A percentile compares a stretch with the other conserved stretches of the same genome.
These are phyloP conservation scores for Morbakka virulenta DNA, from an alignment of 30 jellyfish, hydroid and myxozoan species.

Conservation along the genomic window DNA sequence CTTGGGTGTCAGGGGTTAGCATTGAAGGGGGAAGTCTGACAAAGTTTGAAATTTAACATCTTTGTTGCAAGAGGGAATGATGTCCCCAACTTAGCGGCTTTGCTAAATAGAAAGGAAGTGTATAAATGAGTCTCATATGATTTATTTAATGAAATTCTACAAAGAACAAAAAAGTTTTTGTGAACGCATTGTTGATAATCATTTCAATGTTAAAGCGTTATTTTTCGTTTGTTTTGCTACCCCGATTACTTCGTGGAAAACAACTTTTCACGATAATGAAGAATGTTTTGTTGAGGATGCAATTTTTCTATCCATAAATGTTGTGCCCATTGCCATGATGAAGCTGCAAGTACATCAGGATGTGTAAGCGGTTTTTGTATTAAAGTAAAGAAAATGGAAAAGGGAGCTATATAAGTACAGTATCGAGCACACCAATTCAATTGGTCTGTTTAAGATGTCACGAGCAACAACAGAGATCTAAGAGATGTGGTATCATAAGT, in stretches of 20 bases:
- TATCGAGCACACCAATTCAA: no score
- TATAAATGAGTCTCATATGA: constrained; percentile 36
- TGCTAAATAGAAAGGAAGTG: constrained; percentile 32
- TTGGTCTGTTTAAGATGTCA: no score
- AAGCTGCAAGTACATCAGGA: constrained; percentile 8
- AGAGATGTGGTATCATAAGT: no score
- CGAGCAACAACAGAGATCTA: no score
- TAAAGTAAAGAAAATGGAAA: no score
- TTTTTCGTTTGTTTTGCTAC: no score
- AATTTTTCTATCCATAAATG: no score
- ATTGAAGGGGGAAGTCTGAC: constrained; percentile 3
- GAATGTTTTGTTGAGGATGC: background rate
- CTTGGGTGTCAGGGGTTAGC: constrained; percentile 34
- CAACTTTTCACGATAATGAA: background rate
- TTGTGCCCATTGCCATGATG: constrained; percentile 7
- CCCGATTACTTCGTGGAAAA: constrained; percentile 4
- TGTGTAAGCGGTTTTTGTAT: no score
- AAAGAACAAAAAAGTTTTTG: constrained; percentile 33
- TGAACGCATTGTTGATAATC: background rate
- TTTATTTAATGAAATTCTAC: constrained; percentile 33
- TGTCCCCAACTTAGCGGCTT: constrained; percentile 36
- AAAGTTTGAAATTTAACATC: constrained; percentile 21
- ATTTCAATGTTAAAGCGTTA: background rate
- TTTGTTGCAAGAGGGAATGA: constrained; percentile 29
- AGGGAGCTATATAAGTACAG: no score